Percentiles rank a stretch among this genome's conserved stretches.
These are phyloP conservation scores for Telmatochromis brichardi DNA, from an alignment of 2,113 vertebrate species.

Conservation along the genomic window DNA sequence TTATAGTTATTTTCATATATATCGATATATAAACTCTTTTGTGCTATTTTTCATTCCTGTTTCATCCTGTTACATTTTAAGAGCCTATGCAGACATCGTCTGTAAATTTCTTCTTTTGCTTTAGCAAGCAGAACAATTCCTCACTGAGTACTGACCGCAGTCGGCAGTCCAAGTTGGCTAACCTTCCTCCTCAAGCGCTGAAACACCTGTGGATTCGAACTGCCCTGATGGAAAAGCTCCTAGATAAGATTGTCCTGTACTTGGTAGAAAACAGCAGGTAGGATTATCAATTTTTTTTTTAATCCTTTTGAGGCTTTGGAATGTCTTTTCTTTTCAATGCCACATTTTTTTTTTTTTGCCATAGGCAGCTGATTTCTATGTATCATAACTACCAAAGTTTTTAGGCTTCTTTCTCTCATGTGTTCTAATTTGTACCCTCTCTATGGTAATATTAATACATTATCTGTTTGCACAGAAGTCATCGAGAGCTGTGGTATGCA, in stretches of 20 bases:
- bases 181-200: conserved; percentile 84
- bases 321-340: neutral
- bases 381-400: neutral
- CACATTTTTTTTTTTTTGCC: neutral
- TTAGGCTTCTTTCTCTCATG: neutral
- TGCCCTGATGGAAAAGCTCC: conserved; percentile 90
- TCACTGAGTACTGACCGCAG: conserved; percentile 76
- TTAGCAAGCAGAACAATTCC: conserved; percentile 83
- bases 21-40: neutral
- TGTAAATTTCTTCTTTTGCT: neutral
- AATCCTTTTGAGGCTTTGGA: neutral
- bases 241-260: conserved; percentile 93
- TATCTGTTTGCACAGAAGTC: neutral
- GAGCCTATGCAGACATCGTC: neutral
- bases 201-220: conserved; percentile 96
- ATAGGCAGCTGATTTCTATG: neutral
- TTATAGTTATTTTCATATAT: neutral
- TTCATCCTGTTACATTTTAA: neutral
- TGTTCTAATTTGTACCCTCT: neutral
- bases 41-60: neutral
- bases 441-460: neutral
- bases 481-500: neutral
- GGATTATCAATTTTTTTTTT: neutral
- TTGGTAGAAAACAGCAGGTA: conserved; percentile 96
- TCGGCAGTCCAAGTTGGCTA: conserved; percentile 76